Evolutionary conservation across 2,113 vertebrate genomes (phyloP).

Genomic region (Stegastes partitus): DNA sequence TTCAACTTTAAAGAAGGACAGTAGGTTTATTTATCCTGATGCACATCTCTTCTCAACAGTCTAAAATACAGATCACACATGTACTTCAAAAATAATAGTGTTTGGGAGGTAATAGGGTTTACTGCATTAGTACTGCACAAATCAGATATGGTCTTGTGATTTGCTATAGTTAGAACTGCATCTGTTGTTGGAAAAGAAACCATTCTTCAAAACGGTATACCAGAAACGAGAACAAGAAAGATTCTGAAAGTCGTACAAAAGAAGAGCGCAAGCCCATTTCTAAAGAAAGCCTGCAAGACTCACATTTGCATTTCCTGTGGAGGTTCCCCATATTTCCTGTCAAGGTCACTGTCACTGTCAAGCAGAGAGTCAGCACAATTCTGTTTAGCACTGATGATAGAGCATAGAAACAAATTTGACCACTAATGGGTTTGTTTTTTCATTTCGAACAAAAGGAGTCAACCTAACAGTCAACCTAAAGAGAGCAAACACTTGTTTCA

Average conservation of each 20-base stretch:
- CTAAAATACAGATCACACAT: background rate
- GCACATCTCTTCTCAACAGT: background rate
- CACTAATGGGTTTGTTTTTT: background rate
- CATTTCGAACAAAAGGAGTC: background rate
- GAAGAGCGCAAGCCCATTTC: constrained; percentile 35
- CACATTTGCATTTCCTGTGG: constrained; percentile 66
- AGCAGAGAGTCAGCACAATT: constrained; percentile 15
- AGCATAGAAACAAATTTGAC: background rate
- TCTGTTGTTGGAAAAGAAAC: background rate
- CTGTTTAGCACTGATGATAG: background rate
- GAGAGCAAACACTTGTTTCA: background rate
- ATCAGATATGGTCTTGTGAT: background rate
- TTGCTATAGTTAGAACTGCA: background rate
- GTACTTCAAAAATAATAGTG: background rate
- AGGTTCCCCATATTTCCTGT: constrained; percentile 68
- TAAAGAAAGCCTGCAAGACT: constrained; percentile 52
- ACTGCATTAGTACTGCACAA: background rate
- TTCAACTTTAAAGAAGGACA: constrained; percentile 19
- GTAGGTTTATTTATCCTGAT: constrained; percentile 2
- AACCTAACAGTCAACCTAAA: background rate
- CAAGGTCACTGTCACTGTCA: constrained; percentile 25
- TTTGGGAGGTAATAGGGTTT: background rate
- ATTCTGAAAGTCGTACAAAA: constrained; percentile 16
- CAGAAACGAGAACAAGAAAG: background rate
- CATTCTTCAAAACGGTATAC: background rate